Evolutionary conservation across 2,888 invertebrate species (phyloP).

Genomic region (Pachydiplax longipennis): DNA sequence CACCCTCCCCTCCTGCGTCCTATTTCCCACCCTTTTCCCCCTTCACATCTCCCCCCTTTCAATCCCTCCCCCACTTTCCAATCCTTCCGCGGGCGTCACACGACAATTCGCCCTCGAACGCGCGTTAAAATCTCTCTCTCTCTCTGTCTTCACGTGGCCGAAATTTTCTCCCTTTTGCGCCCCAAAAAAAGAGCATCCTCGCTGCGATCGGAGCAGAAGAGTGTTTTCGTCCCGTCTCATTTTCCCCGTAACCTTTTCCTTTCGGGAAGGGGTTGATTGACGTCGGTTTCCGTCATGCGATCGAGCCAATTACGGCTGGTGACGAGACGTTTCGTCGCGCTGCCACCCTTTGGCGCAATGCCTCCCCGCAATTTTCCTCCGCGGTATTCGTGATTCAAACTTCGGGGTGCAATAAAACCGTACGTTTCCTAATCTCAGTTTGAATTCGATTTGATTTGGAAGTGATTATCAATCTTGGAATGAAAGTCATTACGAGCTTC

Average conservation of each 20-base stretch:
- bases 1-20: slow-evolving; percentile 12
- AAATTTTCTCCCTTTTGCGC: background rate
- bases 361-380: too few species aligned
- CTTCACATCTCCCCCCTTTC: background rate
- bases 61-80: background rate
- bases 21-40: slow-evolving; percentile 10
- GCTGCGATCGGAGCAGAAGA: background rate
- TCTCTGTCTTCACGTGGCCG: background rate
- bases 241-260: background rate
- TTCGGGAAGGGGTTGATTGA: background rate
- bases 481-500: too few species aligned
- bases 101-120: background rate
- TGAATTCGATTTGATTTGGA: too few species aligned
- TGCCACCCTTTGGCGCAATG: too few species aligned
- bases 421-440: too few species aligned
- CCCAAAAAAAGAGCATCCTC: background rate
- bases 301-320: background rate
- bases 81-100: background rate
- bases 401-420: too few species aligned
- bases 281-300: background rate
- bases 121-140: background rate
- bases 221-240: background rate
- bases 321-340: too few species aligned
- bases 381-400: background rate
- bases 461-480: too few species aligned